phyloP scores from a whole-genome alignment of 2,113 vertebrate genomes.

The Phoenicopterus ruber region DNA sequence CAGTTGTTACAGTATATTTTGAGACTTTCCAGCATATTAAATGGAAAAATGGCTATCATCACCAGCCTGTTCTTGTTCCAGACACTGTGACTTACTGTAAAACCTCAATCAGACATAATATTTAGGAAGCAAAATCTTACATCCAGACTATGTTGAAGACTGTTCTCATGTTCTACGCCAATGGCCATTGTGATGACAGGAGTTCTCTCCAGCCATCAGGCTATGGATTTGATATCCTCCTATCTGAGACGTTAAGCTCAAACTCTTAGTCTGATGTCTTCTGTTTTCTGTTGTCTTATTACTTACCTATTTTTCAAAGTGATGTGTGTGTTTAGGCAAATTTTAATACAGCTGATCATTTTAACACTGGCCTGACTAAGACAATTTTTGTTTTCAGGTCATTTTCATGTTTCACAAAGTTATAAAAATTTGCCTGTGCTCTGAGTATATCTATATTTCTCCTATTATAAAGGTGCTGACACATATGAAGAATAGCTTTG shows the following conservation, averaged over 20 bases:
- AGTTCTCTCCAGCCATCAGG: not conserved
- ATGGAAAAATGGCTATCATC: not conserved
- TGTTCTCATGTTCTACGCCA: not conserved
- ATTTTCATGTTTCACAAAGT: not conserved
- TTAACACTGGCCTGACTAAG: not conserved
- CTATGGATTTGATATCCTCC: not conserved
- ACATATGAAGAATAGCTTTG: not conserved
- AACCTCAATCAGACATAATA: not conserved
- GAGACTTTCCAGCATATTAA: not conserved
- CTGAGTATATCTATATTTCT: not conserved
- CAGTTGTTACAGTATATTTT: not conserved
- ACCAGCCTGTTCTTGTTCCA: not conserved
- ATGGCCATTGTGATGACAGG: not conserved
- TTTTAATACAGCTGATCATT: not conserved
- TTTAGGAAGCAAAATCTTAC: not conserved
- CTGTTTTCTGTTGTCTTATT: not conserved
- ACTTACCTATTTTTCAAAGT: not conserved
- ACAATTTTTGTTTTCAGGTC: not conserved
- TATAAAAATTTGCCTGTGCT: not conserved
- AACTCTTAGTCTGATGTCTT: not conserved
- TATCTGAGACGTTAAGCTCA: not conserved
- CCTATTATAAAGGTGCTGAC: not conserved
- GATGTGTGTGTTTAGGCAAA: not conserved
- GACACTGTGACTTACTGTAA: not conserved
- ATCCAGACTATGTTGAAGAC: not conserved